Percentiles rank a stretch among this genome's conserved stretches.
phyloP scores from a whole-genome alignment of 2,888 invertebrate species.

The Thymelicus acteon region DNA sequence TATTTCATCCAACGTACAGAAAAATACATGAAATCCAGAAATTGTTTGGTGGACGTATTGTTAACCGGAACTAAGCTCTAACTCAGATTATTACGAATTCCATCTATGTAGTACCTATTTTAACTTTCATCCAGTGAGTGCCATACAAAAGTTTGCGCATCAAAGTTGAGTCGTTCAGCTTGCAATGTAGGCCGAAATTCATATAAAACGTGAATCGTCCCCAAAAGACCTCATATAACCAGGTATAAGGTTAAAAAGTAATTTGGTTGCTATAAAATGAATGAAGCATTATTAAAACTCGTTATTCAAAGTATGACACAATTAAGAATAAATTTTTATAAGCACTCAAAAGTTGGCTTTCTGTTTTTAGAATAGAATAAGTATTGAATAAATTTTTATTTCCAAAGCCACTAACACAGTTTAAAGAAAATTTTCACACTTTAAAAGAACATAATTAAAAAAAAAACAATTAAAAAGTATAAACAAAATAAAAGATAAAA shows the following conservation, averaged over 20 bases:
- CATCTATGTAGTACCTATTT: conserved; percentile 19
- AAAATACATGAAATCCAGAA: not conserved
- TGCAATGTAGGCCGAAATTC: conserved; percentile 27
- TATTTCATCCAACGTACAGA: too few species aligned
- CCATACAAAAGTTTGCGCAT: conserved; percentile 22
- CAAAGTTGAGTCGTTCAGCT: conserved; percentile 19
- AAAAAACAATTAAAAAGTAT: too few species aligned
- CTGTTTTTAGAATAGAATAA: too few species aligned
- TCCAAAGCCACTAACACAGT: too few species aligned
- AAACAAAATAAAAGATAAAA: too few species aligned
- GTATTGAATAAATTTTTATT: too few species aligned
- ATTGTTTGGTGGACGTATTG: not conserved
- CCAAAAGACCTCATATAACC: not conserved
- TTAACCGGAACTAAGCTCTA: conserved; percentile 3
- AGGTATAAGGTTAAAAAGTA: not conserved
- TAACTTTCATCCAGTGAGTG: conserved; percentile 30
- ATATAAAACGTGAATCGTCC: not conserved
- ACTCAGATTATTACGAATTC: conserved; percentile 23
- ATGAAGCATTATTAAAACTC: not conserved
- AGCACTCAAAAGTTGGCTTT: too few species aligned
- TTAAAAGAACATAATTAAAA: too few species aligned
- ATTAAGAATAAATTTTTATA: too few species aligned
- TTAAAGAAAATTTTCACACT: too few species aligned
- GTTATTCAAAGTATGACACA: too few species aligned
- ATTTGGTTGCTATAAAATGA: not conserved